Evolutionary conservation across 2,797 vertebrate species (phyloP).

Genomic region (Sebastes goodei): DNA sequence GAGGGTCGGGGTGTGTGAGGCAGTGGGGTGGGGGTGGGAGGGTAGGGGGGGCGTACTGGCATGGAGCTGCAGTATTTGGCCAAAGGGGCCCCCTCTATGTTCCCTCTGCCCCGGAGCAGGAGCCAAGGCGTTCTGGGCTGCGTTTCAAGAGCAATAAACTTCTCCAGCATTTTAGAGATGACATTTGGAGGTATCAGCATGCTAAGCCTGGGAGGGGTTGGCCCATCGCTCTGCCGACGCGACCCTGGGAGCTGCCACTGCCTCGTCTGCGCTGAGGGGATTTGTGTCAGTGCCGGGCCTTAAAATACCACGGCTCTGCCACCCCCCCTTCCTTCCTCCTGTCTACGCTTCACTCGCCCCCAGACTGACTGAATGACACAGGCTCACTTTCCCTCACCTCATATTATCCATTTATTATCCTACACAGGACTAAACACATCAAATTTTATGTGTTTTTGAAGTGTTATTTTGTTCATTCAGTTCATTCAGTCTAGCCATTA

Average conservation of each 20-base stretch:
- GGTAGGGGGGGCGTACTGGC: conserved; percentile 48
- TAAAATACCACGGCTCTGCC: conserved; percentile 68
- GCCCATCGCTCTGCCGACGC: conserved; percentile 61
- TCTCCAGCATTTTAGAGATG: conserved; percentile 77
- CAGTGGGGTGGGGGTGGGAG: neutral
- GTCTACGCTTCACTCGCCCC: conserved; percentile 43
- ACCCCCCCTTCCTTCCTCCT: conserved; percentile 1
- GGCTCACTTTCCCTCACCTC: conserved; percentile 30
- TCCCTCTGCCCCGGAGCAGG: conserved; percentile 67
- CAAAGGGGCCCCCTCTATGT: conserved; percentile 69
- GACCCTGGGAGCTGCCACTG: conserved; percentile 76
- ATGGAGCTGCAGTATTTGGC: conserved; percentile 67
- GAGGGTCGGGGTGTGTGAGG: conserved; percentile 28
- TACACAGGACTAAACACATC: neutral
- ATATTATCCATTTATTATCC: conserved; percentile 3
- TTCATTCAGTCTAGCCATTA: conserved; percentile 4
- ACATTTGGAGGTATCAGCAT: conserved; percentile 82
- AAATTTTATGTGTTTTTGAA: neutral
- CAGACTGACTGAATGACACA: conserved; percentile 53
- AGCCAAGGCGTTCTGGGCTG: conserved; percentile 78
- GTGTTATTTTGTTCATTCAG: neutral
- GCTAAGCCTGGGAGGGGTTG: conserved; percentile 73
- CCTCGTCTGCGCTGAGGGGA: conserved; percentile 67
- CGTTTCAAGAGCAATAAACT: conserved; percentile 81
- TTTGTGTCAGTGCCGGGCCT: conserved; percentile 72